Evolutionary conservation across 2,888 invertebrate genomes (phyloP), one percentile per base, ranked within the genome.

Genomic region (Sipha maydis): DNA sequence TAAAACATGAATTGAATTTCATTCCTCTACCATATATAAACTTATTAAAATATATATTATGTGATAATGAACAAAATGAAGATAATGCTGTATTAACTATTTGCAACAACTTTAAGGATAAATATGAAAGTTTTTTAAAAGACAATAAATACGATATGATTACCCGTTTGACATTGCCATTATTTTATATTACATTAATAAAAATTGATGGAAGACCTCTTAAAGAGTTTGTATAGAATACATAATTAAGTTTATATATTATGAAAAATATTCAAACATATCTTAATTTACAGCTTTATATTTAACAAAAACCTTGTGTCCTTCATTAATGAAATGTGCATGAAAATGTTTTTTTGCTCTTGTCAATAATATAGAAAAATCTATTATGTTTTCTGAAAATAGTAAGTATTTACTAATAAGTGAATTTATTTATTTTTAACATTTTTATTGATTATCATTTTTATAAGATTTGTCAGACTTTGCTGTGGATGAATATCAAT

Each of bases 121-220:
- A 82, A 88, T 88, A 82, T 75, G 88, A 82, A 61, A 75, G n/a
- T 75, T 88, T 88, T 34, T 88, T 88, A 75, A 82, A 80, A 61
- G 82, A 88, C 21, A 80, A 76, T 80, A 88, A 88, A 76, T 88
- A 82, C 82, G 48, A 75, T 67, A 82, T 75, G 80, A 88, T 88
- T 8, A 67, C 48, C 67, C 88, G 82, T 75, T 88, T 88, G 34
- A 88, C 82, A 82, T 76, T 88, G 67, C 82, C 82, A 82, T 82
- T 88, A 28, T 82, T 61, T 88, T 82, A 88, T 48, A n/a, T 88
- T 75, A 80, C 88, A 61, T 80, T 88, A 34, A 75, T 88, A 25
- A 88, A 88, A 88, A 88, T 88, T 88, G 88, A 88, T 88, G 88
- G 88, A 67, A 73, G 88, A 80, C 76, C 80, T 73, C 41, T 88